phyloP scores from a whole-genome alignment of 2,797 vertebrate genomes.

The Argyrosomus regius region DNA sequence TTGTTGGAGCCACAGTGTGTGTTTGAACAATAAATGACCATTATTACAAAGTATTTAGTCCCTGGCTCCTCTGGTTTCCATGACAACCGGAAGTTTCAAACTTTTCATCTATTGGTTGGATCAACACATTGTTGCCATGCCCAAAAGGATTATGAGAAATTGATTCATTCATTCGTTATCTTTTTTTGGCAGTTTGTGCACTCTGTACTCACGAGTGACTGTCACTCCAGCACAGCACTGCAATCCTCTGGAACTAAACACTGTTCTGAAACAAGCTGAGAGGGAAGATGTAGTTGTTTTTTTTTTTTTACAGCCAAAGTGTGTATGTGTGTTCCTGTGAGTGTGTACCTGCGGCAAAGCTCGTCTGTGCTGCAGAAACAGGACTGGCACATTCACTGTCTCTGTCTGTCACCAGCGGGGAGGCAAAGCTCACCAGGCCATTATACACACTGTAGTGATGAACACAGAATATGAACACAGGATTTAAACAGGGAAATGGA shows the following conservation, averaged over 20 bases:
- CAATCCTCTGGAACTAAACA: neutral
- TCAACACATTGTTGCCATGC: too few species aligned
- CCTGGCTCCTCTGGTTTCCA: neutral
- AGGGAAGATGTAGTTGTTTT: neutral
- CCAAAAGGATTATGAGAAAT: too few species aligned
- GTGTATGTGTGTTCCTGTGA: neutral
- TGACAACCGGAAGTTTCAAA: neutral
- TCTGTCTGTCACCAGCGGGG: conserved; percentile 96
- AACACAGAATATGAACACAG: neutral
- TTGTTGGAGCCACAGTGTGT: too few species aligned
- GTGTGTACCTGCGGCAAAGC: conserved; percentile 94
- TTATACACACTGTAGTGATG: conserved; percentile 91
- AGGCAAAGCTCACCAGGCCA: conserved; percentile 96
- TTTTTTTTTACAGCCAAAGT: neutral
- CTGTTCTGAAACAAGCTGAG: neutral
- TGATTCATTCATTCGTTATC: too few species aligned
- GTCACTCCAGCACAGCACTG: neutral
- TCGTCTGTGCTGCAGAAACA: conserved; percentile 88
- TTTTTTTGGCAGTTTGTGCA: too few species aligned
- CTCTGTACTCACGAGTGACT: too few species aligned
- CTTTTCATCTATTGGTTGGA: neutral
- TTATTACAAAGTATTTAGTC: neutral
- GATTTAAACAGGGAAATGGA: too few species aligned
- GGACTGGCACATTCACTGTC: conserved; percentile 93
- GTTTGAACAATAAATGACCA: neutral